Conservation (phyloP, 1,140 invertebrate genomes). For the Lepidostoma basale region DNA sequence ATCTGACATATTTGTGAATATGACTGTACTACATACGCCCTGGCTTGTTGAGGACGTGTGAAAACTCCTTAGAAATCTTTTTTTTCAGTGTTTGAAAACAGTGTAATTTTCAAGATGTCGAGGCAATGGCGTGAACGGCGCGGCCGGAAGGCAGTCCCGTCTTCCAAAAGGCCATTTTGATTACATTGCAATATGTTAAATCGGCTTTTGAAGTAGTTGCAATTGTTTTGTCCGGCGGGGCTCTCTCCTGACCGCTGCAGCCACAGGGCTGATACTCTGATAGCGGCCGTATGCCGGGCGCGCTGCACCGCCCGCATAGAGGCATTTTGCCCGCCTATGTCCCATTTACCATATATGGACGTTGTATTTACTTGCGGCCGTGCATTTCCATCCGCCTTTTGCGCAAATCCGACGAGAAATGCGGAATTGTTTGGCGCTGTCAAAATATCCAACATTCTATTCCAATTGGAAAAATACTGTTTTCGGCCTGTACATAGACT, state of each 20-base stretch:
- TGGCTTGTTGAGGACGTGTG: background rate
- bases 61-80: background rate
- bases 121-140: background rate
- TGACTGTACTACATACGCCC: background rate
- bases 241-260: too few relatives aligned
- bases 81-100: background rate
- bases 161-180: background rate
- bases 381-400: background rate
- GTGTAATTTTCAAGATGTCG: background rate
- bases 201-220: too few relatives aligned
- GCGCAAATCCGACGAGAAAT: background rate
- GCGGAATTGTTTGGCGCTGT: too few relatives aligned
- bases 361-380: background rate
- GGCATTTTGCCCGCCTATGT: background rate
- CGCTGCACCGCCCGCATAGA: too few relatives aligned
- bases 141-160: background rate
- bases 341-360: background rate
- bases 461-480: too few relatives aligned
- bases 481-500: too few relatives aligned
- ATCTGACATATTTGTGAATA: conserved; percentile 7
- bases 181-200: too few relatives aligned
- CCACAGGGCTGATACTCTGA: too few relatives aligned
- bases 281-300: too few relatives aligned
- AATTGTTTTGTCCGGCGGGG: too few relatives aligned
- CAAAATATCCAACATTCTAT: too few relatives aligned